Evolutionary conservation across 1,140 invertebrate genomes (phyloP).

Genomic region (Zaprionus lachaisei): DNA sequence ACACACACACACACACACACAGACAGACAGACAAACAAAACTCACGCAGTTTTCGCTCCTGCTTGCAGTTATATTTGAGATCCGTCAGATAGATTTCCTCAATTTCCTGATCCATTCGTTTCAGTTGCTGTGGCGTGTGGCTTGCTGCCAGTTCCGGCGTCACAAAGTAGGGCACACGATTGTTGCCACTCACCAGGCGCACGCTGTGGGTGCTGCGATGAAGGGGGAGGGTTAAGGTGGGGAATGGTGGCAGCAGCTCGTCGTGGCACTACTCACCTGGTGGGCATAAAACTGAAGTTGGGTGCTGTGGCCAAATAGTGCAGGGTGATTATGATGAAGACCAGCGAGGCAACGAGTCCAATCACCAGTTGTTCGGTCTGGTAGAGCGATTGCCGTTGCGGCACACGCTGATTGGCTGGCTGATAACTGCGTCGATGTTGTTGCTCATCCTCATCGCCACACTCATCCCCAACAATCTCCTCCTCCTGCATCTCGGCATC

Average conservation of each 20-base stretch:
- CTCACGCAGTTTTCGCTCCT: constrained; percentile 67
- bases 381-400: constrained; percentile 58
- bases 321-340: constrained; percentile 94
- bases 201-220: constrained; percentile 80
- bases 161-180: constrained; percentile 96
- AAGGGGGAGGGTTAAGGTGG: background rate
- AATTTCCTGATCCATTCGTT: constrained; percentile 54
- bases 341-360: constrained; percentile 86
- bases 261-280: constrained; percentile 88
- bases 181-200: constrained; percentile 87
- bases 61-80: constrained; percentile 58
- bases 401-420: constrained; percentile 79
- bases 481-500: background rate
- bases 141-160: constrained; percentile 92
- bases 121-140: constrained; percentile 40
- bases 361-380: constrained; percentile 89
- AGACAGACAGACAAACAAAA: constrained; percentile 5
- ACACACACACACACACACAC: background rate
- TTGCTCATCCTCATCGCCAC: background rate
- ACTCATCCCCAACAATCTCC: background rate
- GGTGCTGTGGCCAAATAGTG: constrained; percentile 97
- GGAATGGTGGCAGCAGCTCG: background rate
- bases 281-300: constrained; percentile 93
- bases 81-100: constrained; percentile 58
- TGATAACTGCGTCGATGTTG: constrained; percentile 50